Conservation (phyloP, 2,797 vertebrate species). For the Muraenolepis orangiensis region DNA sequence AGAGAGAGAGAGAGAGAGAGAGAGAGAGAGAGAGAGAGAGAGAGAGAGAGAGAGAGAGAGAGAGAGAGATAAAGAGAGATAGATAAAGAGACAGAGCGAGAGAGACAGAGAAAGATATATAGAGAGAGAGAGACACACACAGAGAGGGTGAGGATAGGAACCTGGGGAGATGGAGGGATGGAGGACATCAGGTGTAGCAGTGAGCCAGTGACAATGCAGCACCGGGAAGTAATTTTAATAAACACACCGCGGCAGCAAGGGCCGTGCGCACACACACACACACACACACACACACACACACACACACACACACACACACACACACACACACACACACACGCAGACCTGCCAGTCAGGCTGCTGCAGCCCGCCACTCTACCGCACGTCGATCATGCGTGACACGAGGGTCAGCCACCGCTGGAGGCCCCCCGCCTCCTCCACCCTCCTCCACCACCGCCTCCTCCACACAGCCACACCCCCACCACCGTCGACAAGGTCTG, state of each 20-base stretch:
- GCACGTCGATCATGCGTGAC: conserved; percentile 68
- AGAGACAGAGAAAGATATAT: conserved; percentile 7
- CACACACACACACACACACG: too few relatives aligned
- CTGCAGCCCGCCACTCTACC: conserved; percentile 49
- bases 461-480: not conserved
- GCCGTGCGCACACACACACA: conserved; percentile 56
- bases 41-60: not conserved
- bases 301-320: too few relatives aligned
- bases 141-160: conserved; percentile 1
- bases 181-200: conserved; percentile 54
- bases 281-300: too few relatives aligned
- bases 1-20: not conserved
- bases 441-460: not conserved
- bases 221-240: conserved; percentile 63
- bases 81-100: conserved; percentile 5
- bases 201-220: conserved; percentile 53
- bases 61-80: not conserved
- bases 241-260: conserved; percentile 53
- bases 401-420: conserved; percentile 50
- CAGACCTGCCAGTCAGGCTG: conserved; percentile 62
- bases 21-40: not conserved
- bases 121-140: not conserved
- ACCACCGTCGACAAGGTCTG: conserved; percentile 29
- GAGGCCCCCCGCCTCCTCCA: conserved; percentile 17
- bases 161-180: conserved; percentile 12